These are phyloP conservation scores for Pseudanteris insignis DNA, from an alignment of 2,888 invertebrate species.

Conservation along the genomic window DNA sequence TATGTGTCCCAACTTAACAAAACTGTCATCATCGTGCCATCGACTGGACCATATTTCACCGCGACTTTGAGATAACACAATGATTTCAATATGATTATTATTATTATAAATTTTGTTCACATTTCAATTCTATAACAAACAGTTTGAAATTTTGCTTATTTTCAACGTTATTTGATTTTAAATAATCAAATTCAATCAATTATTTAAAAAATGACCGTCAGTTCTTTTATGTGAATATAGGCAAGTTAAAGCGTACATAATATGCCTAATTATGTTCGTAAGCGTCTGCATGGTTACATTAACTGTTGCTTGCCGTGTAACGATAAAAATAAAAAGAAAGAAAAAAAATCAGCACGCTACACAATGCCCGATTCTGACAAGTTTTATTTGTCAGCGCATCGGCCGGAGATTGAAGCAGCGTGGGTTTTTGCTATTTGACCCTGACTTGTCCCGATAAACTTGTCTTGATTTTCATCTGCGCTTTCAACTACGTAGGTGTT, in stretches of 20 bases:
- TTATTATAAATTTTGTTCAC: neutral
- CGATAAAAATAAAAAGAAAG: too few relatives aligned
- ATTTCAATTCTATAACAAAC: too few relatives aligned
- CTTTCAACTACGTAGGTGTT: conserved; percentile 27
- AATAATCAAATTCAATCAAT: too few relatives aligned
- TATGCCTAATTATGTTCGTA: conserved; percentile 31
- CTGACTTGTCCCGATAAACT: conserved; percentile 38
- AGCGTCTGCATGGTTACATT: conserved; percentile 11
- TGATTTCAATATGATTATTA: too few relatives aligned
- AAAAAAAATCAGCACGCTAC: conserved; percentile 8
- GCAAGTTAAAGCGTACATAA: conserved; percentile 18
- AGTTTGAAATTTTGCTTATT: too few relatives aligned
- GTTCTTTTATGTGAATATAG: too few relatives aligned
- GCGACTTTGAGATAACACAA: too few relatives aligned
- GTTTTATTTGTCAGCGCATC: conserved; percentile 26
- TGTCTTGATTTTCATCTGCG: conserved; percentile 34
- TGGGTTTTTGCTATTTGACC: conserved; percentile 42
- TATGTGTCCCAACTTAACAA: conserved; percentile 18
- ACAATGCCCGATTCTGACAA: conserved; percentile 24
- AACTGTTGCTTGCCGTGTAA: conserved; percentile 9
- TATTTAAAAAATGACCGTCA: too few relatives aligned
- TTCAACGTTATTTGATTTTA: too few relatives aligned
- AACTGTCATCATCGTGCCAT: conserved; percentile 13
- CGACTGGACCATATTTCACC: conserved; percentile 9
- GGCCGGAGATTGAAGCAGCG: conserved; percentile 27